These are phyloP conservation scores for Polypterus bichir DNA, from an alignment of 2,113 vertebrate species.

Conservation along the genomic window DNA sequence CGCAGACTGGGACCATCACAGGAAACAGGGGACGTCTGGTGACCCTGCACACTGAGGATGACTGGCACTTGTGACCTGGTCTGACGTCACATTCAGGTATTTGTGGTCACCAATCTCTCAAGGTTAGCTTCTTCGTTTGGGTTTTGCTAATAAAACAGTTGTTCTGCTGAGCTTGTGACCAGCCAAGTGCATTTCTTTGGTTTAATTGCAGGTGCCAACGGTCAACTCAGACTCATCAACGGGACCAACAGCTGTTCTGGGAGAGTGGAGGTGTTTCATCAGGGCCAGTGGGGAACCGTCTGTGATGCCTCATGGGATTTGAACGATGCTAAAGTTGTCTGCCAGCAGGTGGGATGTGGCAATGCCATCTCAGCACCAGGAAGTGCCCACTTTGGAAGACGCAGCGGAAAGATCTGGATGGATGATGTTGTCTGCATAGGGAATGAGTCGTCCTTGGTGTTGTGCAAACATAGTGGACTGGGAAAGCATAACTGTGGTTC, in stretches of 20 bases:
- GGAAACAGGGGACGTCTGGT: too few relatives aligned
- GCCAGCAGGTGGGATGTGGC: constrained; percentile 8
- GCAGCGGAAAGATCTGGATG: not conserved
- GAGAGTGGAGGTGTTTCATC: constrained; percentile 2
- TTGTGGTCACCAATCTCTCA: too few relatives aligned
- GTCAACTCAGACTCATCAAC: not conserved
- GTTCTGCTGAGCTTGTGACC: too few relatives aligned
- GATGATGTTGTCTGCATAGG: constrained; percentile 12
- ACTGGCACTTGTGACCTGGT: too few relatives aligned
- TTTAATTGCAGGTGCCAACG: too few relatives aligned
- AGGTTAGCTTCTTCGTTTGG: too few relatives aligned
- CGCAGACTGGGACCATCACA: too few relatives aligned
- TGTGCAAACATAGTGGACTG: not conserved
- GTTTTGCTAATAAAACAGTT: too few relatives aligned
- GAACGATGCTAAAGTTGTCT: constrained; percentile 3
- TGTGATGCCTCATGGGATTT: constrained; percentile 9
- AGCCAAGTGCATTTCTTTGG: too few relatives aligned
- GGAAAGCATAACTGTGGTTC: constrained; percentile 11
- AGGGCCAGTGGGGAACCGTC: constrained; percentile 1
- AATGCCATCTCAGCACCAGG: constrained; percentile 1
- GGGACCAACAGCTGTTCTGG: constrained; percentile 3
- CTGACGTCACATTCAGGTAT: too few relatives aligned
- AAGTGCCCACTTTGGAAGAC: constrained; percentile 5
- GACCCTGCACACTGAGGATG: too few relatives aligned
- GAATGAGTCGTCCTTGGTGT: constrained; percentile 2